These are phyloP conservation scores for Notothenia rossii DNA, from an alignment of 2,113 vertebrate genomes.

Conservation along the genomic window DNA sequence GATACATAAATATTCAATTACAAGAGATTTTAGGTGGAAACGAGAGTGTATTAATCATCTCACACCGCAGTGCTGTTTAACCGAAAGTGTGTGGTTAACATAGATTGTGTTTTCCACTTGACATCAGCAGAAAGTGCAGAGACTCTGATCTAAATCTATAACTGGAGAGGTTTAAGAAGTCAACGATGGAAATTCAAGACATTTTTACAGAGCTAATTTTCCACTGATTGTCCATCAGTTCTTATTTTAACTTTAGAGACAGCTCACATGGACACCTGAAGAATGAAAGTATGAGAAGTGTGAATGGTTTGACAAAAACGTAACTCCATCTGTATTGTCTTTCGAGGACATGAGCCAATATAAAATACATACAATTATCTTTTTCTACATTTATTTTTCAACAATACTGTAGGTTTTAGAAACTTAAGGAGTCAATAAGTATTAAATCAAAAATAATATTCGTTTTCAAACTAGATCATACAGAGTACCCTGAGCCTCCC, in stretches of 20 bases:
- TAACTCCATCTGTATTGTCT: neutral
- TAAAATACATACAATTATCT: too few relatives aligned
- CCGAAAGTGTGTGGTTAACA: constrained; percentile 11
- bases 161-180: constrained; percentile 13
- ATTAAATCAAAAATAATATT: neutral
- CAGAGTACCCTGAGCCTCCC: too few relatives aligned
- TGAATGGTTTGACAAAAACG: neutral
- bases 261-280: neutral
- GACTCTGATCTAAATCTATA: neutral
- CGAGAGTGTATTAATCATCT: too few relatives aligned
- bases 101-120: constrained; percentile 36
- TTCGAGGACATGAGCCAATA: neutral
- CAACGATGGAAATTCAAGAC: neutral
- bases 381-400: neutral
- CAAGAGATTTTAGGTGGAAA: too few relatives aligned
- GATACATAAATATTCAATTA: too few relatives aligned
- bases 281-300: neutral
- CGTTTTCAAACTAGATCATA: neutral
- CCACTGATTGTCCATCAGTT: neutral
- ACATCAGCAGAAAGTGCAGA: constrained; percentile 29
- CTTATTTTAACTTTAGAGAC: neutral
- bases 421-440: neutral
- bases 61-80: neutral
- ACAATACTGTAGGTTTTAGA: neutral
- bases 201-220: neutral